Percentiles rank a stretch among this genome's conserved stretches.
Evolutionary conservation across 2,888 invertebrate genomes (phyloP).

Genomic region (Meloe dianella): DNA sequence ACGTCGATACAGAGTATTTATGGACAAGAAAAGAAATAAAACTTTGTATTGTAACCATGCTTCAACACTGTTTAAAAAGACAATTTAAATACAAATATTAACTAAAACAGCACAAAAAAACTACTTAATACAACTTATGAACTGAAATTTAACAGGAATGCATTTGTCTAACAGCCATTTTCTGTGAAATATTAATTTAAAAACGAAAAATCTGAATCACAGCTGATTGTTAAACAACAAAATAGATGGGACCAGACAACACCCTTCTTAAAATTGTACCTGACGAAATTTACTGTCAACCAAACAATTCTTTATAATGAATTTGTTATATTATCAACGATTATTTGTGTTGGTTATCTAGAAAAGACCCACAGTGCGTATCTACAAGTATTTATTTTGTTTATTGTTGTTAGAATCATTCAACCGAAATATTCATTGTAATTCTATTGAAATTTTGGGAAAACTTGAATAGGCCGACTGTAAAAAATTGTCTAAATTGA

Average conservation of each 20-base stretch:
- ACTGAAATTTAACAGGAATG: too few relatives aligned
- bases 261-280: slow-evolving; percentile 8
- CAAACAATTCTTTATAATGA: not conserved
- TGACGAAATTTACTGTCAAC: not conserved
- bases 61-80: too few relatives aligned
- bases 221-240: too few relatives aligned
- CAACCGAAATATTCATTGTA: not conserved
- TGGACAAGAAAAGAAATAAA: too few relatives aligned
- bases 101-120: too few relatives aligned
- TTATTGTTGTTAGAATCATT: slow-evolving; percentile 2
- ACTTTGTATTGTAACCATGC: too few relatives aligned
- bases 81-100: too few relatives aligned
- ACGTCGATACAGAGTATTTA: too few relatives aligned
- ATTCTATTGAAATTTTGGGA: not conserved
- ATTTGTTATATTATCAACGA: not conserved
- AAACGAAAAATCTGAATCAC: too few relatives aligned
- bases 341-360: not conserved
- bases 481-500: slow-evolving; percentile 13
- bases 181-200: too few relatives aligned
- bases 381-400: slow-evolving; percentile 12
- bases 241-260: slow-evolving; percentile 8
- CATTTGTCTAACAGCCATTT: too few relatives aligned
- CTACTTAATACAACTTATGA: too few relatives aligned
- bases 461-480: not conserved
- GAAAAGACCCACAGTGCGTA: slow-evolving; percentile 6